Percentiles rank a stretch among this genome's conserved stretches.
phyloP scores from a whole-genome alignment of 1,140 invertebrate genomes.

The Eupristina koningsbergeri region DNA sequence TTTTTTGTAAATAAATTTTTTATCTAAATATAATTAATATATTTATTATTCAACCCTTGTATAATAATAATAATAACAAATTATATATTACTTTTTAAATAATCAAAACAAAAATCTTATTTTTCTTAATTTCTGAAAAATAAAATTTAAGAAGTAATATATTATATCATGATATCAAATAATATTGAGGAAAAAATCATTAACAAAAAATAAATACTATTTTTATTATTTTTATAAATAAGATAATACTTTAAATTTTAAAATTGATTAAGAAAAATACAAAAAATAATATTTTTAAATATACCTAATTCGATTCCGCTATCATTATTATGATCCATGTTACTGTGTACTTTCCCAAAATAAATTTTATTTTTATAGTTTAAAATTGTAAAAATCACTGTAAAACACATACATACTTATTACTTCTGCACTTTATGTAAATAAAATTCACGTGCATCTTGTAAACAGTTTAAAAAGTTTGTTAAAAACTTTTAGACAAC shows the following conservation, averaged over 20 bases:
- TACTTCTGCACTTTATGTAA: slow-evolving; percentile 19
- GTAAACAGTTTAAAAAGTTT: slow-evolving; percentile 41
- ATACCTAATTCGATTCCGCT: slow-evolving; percentile 16
- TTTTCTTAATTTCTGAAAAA: not conserved
- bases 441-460: slow-evolving; percentile 45
- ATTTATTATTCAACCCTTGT: too few relatives aligned
- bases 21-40: not conserved
- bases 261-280: not conserved
- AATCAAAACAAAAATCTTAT: too few relatives aligned
- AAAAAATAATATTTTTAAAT: not conserved
- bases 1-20: too few relatives aligned
- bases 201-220: not conserved
- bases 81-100: too few relatives aligned
- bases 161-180: not conserved
- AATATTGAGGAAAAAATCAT: not conserved
- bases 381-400: not conserved
- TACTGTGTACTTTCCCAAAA: not conserved
- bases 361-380: slow-evolving; percentile 3
- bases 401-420: slow-evolving; percentile 30
- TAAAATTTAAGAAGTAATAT: not conserved
- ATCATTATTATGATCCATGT: slow-evolving; percentile 4
- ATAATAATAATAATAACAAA: too few relatives aligned
- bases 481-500: not conserved
- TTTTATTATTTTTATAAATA: slow-evolving; percentile 10
- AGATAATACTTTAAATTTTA: slow-evolving; percentile 1